Evolutionary conservation across 2,113 vertebrate species (phyloP), one percentile per base, ranked within the genome.

Genomic region (Camelus bactrianus): DNA sequence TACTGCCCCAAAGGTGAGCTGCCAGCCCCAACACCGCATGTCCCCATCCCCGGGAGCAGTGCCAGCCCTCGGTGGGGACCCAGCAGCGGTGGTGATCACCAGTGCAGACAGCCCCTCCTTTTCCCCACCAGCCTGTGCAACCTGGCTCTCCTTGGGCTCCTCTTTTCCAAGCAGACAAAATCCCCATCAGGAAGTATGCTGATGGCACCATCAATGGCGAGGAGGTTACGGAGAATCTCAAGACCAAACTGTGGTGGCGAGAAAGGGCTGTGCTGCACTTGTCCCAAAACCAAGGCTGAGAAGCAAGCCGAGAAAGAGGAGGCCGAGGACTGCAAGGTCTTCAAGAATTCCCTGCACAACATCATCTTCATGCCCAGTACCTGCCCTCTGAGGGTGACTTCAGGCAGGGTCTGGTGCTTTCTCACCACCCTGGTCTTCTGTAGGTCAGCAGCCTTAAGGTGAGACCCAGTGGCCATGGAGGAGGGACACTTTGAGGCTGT

Each of bases 331-430:
- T 98, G 99, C 15, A 99, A 99, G 94, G 98, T 98, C 42, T 99
- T 99, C 8, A 99, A 99, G 98, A 99, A 99, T 97, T 99, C 99
- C 97, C 99, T 99, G 90, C 99, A 99, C 98, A 99, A 99, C 72
- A 98, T 99, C 96, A 99, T 99, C 98, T 99, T 99, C 79, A 98
- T 99, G 90, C 99, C 99, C 62, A 99, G 99, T 99, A 99, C 35
- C 6, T 0, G 3, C 8, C 35, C 0, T 30, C 5, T 9, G 24
- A 12, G 2, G 20, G 4, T 0, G 26, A 14, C 1, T n/a, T 17
- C 2, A 0, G n/a, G 12, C 0, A 0, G 38, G 50, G 10, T 35
- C 79, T 4, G 1, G 6, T 2, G n/a, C 35, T 32, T 12, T 8
- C 12, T 64, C 48, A 35, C 35, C 0, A 2, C 62, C 2, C 32